These are phyloP conservation scores for Ruditapes philippinarum DNA, from an alignment of 1,140 invertebrate genomes.

Conservation along the genomic window DNA sequence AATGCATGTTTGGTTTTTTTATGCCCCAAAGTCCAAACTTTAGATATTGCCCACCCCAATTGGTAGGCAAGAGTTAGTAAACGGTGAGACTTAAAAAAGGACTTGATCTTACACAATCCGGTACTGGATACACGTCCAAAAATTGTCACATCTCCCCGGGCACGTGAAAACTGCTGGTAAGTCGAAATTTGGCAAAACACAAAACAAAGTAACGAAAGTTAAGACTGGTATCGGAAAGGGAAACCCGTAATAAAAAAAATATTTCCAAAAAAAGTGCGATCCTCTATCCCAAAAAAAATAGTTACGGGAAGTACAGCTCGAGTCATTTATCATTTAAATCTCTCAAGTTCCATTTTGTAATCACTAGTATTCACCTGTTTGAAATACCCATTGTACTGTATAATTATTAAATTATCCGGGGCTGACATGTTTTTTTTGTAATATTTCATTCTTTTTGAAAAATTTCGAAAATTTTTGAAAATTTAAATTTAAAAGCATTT, in stretches of 20 bases:
- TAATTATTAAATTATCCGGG: too few relatives aligned
- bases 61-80: slow-evolving; percentile 67
- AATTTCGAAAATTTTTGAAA: too few relatives aligned
- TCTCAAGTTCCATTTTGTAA: slow-evolving; percentile 36
- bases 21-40: slow-evolving; percentile 65
- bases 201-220: slow-evolving; percentile 72
- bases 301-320: slow-evolving; percentile 64
- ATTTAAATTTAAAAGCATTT: too few relatives aligned
- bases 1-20: slow-evolving; percentile 52
- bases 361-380: neutral
- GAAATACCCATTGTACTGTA: too few relatives aligned
- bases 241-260: slow-evolving; percentile 70
- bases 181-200: slow-evolving; percentile 69
- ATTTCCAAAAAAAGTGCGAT: slow-evolving; percentile 71
- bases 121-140: slow-evolving; percentile 74
- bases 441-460: too few relatives aligned
- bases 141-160: slow-evolving; percentile 76
- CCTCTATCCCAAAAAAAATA: slow-evolving; percentile 59
- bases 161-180: slow-evolving; percentile 72
- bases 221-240: slow-evolving; percentile 52
- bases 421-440: too few relatives aligned
- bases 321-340: slow-evolving; percentile 64
- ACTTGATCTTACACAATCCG: slow-evolving; percentile 69
- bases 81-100: slow-evolving; percentile 73
- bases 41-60: slow-evolving; percentile 73